These are phyloP conservation scores for Pundamilia nyererei DNA, from an alignment of 2,113 vertebrate genomes.

Conservation along the genomic window DNA sequence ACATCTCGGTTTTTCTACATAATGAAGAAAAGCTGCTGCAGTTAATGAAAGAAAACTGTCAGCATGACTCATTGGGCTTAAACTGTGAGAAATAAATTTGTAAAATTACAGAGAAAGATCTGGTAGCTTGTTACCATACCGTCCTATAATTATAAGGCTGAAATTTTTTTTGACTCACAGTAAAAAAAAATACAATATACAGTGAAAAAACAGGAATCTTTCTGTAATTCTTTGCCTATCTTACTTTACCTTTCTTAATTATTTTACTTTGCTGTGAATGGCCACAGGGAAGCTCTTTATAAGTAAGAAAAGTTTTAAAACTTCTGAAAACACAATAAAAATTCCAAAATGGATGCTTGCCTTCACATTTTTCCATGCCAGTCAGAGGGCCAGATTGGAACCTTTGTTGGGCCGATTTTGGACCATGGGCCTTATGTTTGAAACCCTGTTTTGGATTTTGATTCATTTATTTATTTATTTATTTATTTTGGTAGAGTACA, in stretches of 20 bases:
- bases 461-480: neutral
- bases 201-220: neutral
- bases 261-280: neutral
- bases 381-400: neutral
- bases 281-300: neutral
- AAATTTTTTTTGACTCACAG: accelerated
- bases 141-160: neutral
- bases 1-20: neutral
- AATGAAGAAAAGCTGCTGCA: neutral
- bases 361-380: neutral
- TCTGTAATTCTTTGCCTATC: neutral
- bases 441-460: neutral
- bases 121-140: accelerated
- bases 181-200: neutral
- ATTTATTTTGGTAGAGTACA: neutral
- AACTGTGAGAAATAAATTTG: neutral
- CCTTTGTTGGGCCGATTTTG: neutral
- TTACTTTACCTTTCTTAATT: neutral
- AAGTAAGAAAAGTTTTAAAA: neutral
- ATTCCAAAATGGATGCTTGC: neutral
- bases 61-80: neutral
- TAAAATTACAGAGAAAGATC: neutral
- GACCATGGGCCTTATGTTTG: neutral
- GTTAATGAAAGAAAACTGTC: neutral
- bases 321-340: neutral